Base-by-base conservation (phyloP, 2,797 vertebrate genomes). In the Cynopterus sphinx region DNA sequence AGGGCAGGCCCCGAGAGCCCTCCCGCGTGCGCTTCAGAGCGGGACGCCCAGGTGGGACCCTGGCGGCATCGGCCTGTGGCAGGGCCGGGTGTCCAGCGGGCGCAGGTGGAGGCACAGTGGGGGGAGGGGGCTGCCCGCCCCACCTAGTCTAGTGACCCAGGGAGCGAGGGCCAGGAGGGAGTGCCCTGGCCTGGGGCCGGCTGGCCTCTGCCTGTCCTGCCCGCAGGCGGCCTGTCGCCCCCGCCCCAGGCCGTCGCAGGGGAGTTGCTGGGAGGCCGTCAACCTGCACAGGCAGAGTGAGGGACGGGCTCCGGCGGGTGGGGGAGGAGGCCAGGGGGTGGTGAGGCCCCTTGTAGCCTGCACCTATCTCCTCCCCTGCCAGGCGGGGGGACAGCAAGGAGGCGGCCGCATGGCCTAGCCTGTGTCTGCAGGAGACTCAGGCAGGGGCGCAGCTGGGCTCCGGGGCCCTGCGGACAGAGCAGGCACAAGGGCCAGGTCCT, bases 11-110 rank as follows among this genome's bases (percentile, higher is more conserved):
- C 5, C 7, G 74, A 33, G 33, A 11, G 67, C 16, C 39, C 7
- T 22, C 28, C 12, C 11, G 16, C 1, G 1, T 0, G n/a, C 22
- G 0, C 1, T 3, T n/a, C 9, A 39, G 26, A n/a, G 12, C 26
- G 2, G 11, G 9, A 3, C 1, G 5, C 41, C 21, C 1, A 1
- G 36, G 12, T 16, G 33, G 67, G 71, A 24, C 31, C 36, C 4
- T 9, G 1, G 3, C 0, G 16, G 61, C 6, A 8, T 0, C 0
- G 36, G 61, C 11, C 24, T 49, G 57, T 9, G 1, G 16, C 49
- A 4, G 16, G 53, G 22, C 59, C 0, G 15, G 46, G 15, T 16
- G 16, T 16, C 49, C 49, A 49, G 49, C 49, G 16, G 49, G 15
- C 1, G 4, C 49, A 5, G 49, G 49, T 13, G 0, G 2, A 3